A percentile compares a stretch with the other conserved stretches of the same genome.
Conservation (phyloP, 2,888 invertebrate species). For the Lampropteryx suffumata region DNA sequence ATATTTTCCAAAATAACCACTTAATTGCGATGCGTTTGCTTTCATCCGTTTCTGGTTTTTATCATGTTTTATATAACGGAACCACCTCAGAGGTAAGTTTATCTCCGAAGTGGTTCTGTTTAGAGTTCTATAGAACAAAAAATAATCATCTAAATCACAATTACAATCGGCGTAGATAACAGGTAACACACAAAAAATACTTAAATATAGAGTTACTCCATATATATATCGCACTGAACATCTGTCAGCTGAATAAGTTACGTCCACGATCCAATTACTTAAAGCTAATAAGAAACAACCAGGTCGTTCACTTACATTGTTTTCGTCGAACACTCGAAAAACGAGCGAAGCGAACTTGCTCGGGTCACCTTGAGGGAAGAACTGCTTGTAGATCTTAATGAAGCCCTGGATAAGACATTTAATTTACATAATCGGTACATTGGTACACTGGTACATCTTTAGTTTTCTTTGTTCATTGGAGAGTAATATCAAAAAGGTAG, state of each 20-base stretch:
- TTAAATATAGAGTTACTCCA: too few species aligned
- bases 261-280: constrained; percentile 6
- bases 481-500: not conserved
- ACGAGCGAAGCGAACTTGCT: constrained; percentile 99
- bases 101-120: too few species aligned
- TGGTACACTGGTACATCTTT: not conserved
- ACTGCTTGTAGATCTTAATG: constrained; percentile 99
- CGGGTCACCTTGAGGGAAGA: constrained; percentile 99
- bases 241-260: constrained; percentile 6
- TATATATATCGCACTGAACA: not conserved
- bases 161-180: too few species aligned
- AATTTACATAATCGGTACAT: constrained; percentile 2
- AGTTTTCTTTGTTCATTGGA: not conserved
- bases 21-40: too few species aligned
- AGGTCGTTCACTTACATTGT: constrained; percentile 90
- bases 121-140: too few species aligned
- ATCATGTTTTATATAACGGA: too few species aligned
- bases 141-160: too few species aligned
- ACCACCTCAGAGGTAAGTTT: too few species aligned
- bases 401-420: constrained; percentile 90
- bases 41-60: too few species aligned
- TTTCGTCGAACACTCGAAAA: constrained; percentile 99
- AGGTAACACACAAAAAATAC: too few species aligned
- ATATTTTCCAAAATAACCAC: too few species aligned
- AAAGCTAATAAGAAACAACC: constrained; percentile 6